phyloP scores from a whole-genome alignment of 2,797 vertebrate genomes.

The Borostomias antarcticus region DNA sequence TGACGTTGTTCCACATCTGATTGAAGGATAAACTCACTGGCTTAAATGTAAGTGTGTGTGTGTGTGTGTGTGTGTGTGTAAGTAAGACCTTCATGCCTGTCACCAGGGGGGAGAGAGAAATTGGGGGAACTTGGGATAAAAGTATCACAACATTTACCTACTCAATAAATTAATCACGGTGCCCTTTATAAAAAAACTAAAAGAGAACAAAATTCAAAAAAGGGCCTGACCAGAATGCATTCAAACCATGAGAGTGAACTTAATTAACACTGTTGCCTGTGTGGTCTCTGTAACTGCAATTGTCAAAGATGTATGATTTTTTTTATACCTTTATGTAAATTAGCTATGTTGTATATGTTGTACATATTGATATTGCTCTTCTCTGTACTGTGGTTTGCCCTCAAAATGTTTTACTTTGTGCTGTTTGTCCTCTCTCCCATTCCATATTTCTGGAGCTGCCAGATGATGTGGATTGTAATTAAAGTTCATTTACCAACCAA shows the following conservation, averaged over 20 bases:
- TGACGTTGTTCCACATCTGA: conserved; percentile 16
- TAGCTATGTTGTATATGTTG: conserved; percentile 77
- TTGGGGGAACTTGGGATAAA: not conserved
- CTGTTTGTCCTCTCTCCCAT: conserved; percentile 57
- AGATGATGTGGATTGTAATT: conserved; percentile 74
- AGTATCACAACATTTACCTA: not conserved
- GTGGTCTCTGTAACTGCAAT: conserved; percentile 68
- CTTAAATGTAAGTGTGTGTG: conserved; percentile 8
- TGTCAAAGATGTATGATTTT: conserved; percentile 78
- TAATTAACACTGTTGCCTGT: conserved; percentile 68
- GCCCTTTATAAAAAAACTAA: conserved; percentile 23
- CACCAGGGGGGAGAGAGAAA: not conserved
- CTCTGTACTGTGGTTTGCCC: conserved; percentile 75
- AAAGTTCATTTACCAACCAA: conserved; percentile 75
- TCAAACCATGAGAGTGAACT: conserved; percentile 34
- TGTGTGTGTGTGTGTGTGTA: conserved; percentile 1
- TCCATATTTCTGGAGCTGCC: conserved; percentile 56
- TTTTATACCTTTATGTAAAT: conserved; percentile 75
- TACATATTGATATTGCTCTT: conserved; percentile 74
- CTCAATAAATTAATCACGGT: not conserved
- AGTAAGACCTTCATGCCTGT: not conserved
- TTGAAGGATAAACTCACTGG: conserved; percentile 53
- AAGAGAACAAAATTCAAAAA: conserved; percentile 16
- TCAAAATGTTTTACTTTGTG: conserved; percentile 65
- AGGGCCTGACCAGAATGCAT: conserved; percentile 35